Evolutionary conservation across 2,797 vertebrate genomes (phyloP).

Genomic region (Coendou prehensilis): DNA sequence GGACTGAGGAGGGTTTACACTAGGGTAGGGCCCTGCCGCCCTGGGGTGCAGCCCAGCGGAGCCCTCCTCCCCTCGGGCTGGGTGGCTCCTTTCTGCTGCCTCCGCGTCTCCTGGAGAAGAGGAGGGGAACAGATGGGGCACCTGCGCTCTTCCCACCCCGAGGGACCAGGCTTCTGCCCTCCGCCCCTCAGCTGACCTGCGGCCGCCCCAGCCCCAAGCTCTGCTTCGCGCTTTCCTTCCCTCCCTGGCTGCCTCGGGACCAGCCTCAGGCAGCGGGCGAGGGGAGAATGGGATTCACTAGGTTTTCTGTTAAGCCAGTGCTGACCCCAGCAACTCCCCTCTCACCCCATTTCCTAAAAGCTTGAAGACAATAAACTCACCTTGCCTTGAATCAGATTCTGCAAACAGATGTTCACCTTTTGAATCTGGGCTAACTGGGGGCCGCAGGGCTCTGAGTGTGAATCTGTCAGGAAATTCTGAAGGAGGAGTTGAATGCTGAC

Average conservation of each 20-base stretch:
- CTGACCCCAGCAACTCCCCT: background rate
- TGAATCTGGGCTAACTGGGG: constrained; percentile 83
- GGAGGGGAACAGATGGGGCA: background rate
- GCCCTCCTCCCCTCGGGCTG: constrained; percentile 64
- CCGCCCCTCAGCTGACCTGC: background rate
- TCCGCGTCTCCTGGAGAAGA: constrained; percentile 76
- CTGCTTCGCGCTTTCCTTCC: background rate
- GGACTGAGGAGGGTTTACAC: constrained; percentile 55
- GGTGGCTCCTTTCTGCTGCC: constrained; percentile 72
- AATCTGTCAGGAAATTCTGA: constrained; percentile 77
- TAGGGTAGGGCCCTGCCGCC: constrained; percentile 49
- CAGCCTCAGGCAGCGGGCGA: background rate
- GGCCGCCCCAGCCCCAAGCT: background rate
- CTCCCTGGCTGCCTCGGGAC: background rate
- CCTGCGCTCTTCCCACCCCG: background rate
- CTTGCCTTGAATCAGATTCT: constrained; percentile 73
- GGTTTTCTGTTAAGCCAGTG: constrained; percentile 23
- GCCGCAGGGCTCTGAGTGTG: constrained; percentile 61
- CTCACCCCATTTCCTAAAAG: background rate
- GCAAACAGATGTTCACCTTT: constrained; percentile 83
- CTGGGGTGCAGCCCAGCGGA: constrained; percentile 49
- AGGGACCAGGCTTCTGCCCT: rapidly evolving
- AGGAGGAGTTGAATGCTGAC: constrained; percentile 12
- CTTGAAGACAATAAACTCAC: constrained; percentile 70
- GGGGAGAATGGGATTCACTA: background rate